phyloP scores from a whole-genome alignment of 1,140 invertebrate species.

The Drosophila pandora region DNA sequence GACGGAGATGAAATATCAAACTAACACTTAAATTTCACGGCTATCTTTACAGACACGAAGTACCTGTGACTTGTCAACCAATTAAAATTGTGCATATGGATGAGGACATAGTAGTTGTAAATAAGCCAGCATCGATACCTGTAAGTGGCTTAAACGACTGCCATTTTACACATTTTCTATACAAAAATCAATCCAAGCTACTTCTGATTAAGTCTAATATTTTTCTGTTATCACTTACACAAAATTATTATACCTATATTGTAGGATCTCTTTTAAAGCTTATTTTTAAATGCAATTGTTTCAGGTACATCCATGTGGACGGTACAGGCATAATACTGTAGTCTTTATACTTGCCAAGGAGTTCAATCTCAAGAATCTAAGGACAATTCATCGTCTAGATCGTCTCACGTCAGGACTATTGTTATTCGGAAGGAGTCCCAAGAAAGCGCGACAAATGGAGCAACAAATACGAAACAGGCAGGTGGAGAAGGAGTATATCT shows the following conservation, averaged over 20 bases:
- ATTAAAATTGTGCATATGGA: constrained; percentile 98
- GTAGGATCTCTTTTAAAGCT: not conserved
- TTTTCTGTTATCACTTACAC: constrained; percentile 8
- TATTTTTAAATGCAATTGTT: not conserved
- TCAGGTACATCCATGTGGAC: constrained; percentile 97
- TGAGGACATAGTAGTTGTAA: constrained; percentile 99
- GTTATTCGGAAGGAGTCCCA: constrained; percentile 95
- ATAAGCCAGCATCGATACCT: constrained; percentile 99
- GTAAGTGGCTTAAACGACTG: constrained; percentile 93
- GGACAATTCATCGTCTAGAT: constrained; percentile 96
- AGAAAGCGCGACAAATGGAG: constrained; percentile 96
- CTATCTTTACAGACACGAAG: constrained; percentile 95
- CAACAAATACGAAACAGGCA: constrained; percentile 96
- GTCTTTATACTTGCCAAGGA: constrained; percentile 98
- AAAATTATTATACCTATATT: constrained; percentile 2
- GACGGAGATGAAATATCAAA: constrained; percentile 27
- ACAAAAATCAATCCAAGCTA: constrained; percentile 1
- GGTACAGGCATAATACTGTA: constrained; percentile 98
- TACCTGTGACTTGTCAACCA: constrained; percentile 96
- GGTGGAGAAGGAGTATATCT: constrained; percentile 98
- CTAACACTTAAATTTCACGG: constrained; percentile 34
- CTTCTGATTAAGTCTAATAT: constrained; percentile 1
- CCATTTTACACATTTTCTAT: constrained; percentile 84
- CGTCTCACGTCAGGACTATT: constrained; percentile 97
- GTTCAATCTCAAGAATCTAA: constrained; percentile 95